Percentiles rank a stretch among this genome's conserved stretches.
These are phyloP conservation scores for Etheostoma perlongum DNA, from an alignment of 2,797 vertebrate genomes.

Conservation along the genomic window DNA sequence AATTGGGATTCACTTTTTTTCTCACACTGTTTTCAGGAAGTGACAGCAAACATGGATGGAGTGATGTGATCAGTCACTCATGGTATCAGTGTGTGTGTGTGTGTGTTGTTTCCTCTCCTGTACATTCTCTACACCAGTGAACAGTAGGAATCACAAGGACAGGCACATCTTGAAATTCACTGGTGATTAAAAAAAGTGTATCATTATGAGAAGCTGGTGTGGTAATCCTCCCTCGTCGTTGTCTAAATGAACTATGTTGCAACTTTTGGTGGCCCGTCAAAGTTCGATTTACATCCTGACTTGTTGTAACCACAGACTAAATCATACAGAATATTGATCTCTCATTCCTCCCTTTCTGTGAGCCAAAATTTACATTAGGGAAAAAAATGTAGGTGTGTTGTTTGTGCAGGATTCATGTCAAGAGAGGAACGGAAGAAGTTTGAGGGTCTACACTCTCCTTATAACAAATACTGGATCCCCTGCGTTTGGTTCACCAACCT, in stretches of 20 bases:
- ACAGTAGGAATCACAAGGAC: constrained; percentile 44
- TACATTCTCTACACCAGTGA: constrained; percentile 34
- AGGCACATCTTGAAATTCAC: constrained; percentile 48
- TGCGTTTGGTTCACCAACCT: constrained; percentile 95
- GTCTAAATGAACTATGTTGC: neutral
- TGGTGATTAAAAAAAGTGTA: constrained; percentile 38
- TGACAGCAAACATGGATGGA: neutral
- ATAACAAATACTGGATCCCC: constrained; percentile 96
- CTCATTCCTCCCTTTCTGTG: neutral
- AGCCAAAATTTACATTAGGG: neutral
- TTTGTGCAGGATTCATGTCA: constrained; percentile 92
- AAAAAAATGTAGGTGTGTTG: neutral
- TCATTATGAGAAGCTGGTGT: constrained; percentile 3
- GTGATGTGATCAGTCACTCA: constrained; percentile 6
- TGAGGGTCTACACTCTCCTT: constrained; percentile 91
- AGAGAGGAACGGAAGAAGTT: constrained; percentile 93
- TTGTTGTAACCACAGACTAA: neutral
- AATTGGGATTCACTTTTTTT: neutral
- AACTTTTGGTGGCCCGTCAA: neutral
- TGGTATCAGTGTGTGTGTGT: no score
- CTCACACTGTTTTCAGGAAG: neutral
- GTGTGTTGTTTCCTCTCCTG: constrained; percentile 26
- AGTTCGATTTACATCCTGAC: neutral
- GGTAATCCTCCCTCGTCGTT: neutral
- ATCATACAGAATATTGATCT: neutral